Base-by-base conservation (phyloP, 2,797 vertebrate genomes). In the Hippopotamyrus pictus region DNA sequence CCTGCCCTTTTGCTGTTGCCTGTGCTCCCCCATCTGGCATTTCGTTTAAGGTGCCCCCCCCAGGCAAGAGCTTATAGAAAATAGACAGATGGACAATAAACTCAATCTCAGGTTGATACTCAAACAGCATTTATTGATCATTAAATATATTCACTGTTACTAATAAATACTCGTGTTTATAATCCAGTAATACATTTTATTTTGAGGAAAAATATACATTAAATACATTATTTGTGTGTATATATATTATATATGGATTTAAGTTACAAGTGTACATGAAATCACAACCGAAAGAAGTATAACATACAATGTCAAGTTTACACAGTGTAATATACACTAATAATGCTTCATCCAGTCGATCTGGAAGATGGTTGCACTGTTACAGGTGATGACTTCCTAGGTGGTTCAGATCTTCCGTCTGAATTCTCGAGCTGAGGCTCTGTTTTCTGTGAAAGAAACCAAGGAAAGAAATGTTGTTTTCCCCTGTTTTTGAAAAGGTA, bases 241-340 rank as follows among this genome's bases (percentile, higher is more conserved):
- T 91, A 54, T 94, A 48, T 89, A 90, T 90, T 89, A 94, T 94
- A 88, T 93, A 92, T 93, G 91, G 91, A 92, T 94, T 91, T 95
- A 96, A 94, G 94, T 92, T 94, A 96, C 93, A 92, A 88, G 90
- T 92, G 91, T 88, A 92, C 93, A 93, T 95, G 93, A 93, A 94
- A 95, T 95, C 92, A 93, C 86, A 91, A 87, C 89, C 91, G 92
- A 87, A 94, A 93, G 92, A 93, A 94, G 91, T 93, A 94, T 94
- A 96, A 95, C 92, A 93, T 91, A 92, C 88, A 90, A 46, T 88
- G 84, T 91, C 25, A 7, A 87, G 89, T 90, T 93, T 91, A 92
- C 48, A 92, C 96, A 96, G 96, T 97, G 96, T 97, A 96, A 97
- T 96, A 95, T 97, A 97, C 96, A 97, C 96, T 92, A 97, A 93